Evolutionary conservation across 2,113 vertebrate species (phyloP).

Genomic region (Bothrops jararaca): DNA sequence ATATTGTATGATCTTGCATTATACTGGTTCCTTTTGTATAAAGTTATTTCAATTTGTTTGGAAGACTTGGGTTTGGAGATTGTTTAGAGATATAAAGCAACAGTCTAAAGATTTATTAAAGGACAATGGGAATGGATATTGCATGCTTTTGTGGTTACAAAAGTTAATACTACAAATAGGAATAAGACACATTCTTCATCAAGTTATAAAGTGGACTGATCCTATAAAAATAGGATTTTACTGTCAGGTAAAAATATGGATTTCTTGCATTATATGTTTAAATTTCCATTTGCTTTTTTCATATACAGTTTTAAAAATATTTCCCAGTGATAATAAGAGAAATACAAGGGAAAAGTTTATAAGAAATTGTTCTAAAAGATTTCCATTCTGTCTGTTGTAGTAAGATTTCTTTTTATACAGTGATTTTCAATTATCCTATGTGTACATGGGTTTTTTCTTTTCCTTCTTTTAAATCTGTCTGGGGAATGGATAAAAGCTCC

Average conservation of each 20-base stretch:
- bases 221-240: background rate
- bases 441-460: background rate
- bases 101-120: background rate
- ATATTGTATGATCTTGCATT: background rate
- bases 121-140: background rate
- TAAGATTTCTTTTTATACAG: background rate
- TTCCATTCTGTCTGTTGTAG: background rate
- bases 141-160: background rate
- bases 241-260: background rate
- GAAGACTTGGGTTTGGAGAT: background rate
- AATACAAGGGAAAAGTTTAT: background rate
- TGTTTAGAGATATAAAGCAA: background rate
- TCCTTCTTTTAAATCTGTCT: background rate
- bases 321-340: background rate
- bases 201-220: background rate
- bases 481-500: background rate
- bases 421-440: background rate
- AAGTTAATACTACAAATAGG: background rate
- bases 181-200: background rate
- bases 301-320: background rate
- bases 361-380: background rate
- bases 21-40: background rate
- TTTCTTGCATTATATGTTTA: background rate
- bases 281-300: background rate
- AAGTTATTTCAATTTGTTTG: background rate